Percentiles rank a stretch among this genome's conserved stretches.
phyloP scores from a whole-genome alignment of 2,888 invertebrate species.

The Polydrusus tereticollis region DNA sequence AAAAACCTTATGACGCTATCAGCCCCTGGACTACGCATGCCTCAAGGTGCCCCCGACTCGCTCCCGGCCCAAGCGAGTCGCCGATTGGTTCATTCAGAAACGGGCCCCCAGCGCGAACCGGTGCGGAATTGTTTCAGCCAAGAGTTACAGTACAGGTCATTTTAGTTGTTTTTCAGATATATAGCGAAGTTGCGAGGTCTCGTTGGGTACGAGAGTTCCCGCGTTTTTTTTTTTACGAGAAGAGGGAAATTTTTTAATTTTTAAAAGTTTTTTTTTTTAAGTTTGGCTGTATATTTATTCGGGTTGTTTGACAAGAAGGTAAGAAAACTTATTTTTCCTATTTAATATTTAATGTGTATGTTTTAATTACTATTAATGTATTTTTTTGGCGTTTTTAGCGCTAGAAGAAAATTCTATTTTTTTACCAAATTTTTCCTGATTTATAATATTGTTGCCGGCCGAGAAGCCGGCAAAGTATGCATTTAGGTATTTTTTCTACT shows the following conservation, averaged over 20 bases:
- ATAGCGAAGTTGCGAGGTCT: neutral
- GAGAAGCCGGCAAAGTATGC: too few species aligned
- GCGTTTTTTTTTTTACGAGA: neutral
- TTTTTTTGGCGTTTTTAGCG: too few species aligned
- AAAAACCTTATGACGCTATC: neutral
- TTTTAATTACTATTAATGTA: neutral
- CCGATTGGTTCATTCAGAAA: neutral
- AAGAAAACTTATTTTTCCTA: neutral
- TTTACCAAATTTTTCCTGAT: too few species aligned
- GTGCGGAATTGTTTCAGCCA: neutral
- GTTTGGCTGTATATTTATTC: neutral
- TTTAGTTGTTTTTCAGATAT: slow-evolving; percentile 4
- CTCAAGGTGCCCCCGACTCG: neutral
- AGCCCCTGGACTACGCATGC: neutral
- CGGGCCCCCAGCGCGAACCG: neutral
- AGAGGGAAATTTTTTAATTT: neutral
- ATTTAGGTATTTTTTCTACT: too few species aligned
- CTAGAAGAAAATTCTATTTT: too few species aligned
- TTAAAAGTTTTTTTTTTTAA: neutral
- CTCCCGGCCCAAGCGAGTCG: neutral
- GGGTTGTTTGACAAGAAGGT: neutral
- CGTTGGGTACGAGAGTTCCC: too few species aligned
- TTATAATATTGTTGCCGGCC: too few species aligned
- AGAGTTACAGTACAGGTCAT: too few species aligned
- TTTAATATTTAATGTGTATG: neutral